phyloP scores from a whole-genome alignment of 1,140 invertebrate species.

The Carcinoscorpius rotundicauda region DNA sequence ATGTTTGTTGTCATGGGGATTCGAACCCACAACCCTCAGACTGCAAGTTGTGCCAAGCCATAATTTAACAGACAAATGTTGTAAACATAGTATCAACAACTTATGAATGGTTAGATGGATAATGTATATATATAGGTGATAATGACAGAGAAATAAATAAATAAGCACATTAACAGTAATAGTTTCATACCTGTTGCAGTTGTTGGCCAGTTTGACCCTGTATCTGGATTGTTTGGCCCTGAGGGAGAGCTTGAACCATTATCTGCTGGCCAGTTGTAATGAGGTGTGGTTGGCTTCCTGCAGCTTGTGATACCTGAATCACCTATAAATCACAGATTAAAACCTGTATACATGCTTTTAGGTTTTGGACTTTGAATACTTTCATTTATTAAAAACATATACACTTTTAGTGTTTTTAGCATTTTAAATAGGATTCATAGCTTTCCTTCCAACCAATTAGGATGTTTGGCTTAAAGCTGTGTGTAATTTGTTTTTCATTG shows the following conservation, averaged over 20 bases:
- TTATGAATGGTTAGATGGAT: too few relatives aligned
- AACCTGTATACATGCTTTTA: neutral
- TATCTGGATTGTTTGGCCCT: slow-evolving; percentile 47
- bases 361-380: neutral
- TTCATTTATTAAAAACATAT: neutral
- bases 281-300: slow-evolving; percentile 26
- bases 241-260: slow-evolving; percentile 33
- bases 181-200: slow-evolving; percentile 33
- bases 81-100: too few relatives aligned
- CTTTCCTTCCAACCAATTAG: neutral
- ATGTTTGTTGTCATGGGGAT: too few relatives aligned
- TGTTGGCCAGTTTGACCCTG: slow-evolving; percentile 42
- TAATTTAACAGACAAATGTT: too few relatives aligned
- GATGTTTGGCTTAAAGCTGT: too few relatives aligned
- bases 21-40: too few relatives aligned
- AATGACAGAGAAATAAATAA: too few relatives aligned
- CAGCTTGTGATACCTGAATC: slow-evolving; percentile 35
- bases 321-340: slow-evolving; percentile 10
- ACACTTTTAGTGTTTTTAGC: neutral
- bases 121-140: too few relatives aligned
- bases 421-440: neutral
- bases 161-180: too few relatives aligned
- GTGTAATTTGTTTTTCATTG: neutral
- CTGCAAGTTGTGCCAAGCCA: too few relatives aligned
- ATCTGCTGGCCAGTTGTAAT: slow-evolving; percentile 35